Percentiles rank a stretch among this genome's conserved stretches.
These are phyloP conservation scores for Rhincodon typus DNA, from an alignment of 2,797 vertebrate species.

Conservation along the genomic window DNA sequence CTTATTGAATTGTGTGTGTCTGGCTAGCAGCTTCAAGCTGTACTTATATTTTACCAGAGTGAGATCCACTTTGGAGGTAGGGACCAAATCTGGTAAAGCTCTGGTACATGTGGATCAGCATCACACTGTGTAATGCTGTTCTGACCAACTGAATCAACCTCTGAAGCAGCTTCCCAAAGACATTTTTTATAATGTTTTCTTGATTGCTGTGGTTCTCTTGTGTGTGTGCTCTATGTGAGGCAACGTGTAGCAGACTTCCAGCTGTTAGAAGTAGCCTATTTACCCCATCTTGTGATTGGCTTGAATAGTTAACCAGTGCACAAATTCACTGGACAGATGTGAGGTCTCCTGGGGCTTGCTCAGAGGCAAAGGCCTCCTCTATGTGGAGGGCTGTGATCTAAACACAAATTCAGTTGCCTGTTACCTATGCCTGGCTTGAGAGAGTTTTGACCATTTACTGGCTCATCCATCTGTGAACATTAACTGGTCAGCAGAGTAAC, in stretches of 20 bases:
- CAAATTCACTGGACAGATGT: neutral
- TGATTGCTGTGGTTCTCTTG: neutral
- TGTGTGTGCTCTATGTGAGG: neutral
- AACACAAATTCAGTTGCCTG: neutral
- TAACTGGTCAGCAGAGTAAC: constrained; percentile 16
- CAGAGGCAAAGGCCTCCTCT: too few relatives aligned
- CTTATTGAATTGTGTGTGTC: neutral
- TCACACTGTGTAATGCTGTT: neutral
- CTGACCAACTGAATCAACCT: too few relatives aligned
- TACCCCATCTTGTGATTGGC: neutral
- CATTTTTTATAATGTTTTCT: neutral
- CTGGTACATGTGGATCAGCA: neutral
- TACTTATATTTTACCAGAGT: neutral
- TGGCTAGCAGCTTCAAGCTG: neutral
- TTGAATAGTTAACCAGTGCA: neutral
- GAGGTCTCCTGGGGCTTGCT: neutral
- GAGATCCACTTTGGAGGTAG: neutral
- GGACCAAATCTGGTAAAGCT: neutral
- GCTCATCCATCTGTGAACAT: constrained; percentile 23
- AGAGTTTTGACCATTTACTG: constrained; percentile 4
- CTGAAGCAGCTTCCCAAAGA: too few relatives aligned
- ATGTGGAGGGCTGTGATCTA: neutral
- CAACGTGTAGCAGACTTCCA: neutral
- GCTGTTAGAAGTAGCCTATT: neutral
- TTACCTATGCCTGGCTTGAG: neutral